phyloP scores from a whole-genome alignment of 2,113 vertebrate species.

The Stegastes partitus region DNA sequence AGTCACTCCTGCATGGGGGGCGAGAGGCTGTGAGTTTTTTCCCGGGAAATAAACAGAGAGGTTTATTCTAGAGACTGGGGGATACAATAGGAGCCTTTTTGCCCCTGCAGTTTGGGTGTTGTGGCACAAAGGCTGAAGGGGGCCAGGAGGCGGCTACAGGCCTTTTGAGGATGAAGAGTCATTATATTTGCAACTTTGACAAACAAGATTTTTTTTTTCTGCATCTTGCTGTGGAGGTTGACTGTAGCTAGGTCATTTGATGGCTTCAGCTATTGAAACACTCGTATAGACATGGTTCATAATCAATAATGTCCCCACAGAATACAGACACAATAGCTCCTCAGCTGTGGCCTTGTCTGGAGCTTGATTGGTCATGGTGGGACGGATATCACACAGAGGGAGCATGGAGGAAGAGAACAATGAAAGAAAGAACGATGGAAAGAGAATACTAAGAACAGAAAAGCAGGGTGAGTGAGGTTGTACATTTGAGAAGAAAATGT shows the following conservation, averaged over 20 bases:
- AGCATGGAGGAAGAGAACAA: neutral
- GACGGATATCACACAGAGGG: constrained; percentile 20
- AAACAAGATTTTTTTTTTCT: constrained; percentile 43
- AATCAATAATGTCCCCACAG: neutral
- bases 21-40: constrained; percentile 66
- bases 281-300: neutral
- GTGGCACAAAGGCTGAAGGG: constrained; percentile 47
- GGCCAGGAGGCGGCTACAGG: constrained; percentile 35
- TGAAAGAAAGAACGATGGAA: constrained; percentile 10
- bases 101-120: constrained; percentile 54
- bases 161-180: constrained; percentile 51
- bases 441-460: constrained; percentile 11
- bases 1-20: constrained; percentile 37
- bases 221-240: constrained; percentile 20
- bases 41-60: constrained; percentile 70
- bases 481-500: constrained; percentile 11
- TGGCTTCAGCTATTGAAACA: neutral
- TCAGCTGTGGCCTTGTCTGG: constrained; percentile 60
- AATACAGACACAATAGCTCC: constrained; percentile 1
- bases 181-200: constrained; percentile 50
- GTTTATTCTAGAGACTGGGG: constrained; percentile 53
- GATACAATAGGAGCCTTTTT: constrained; percentile 71
- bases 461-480: neutral
- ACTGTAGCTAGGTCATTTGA: constrained; percentile 12
- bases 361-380: constrained; percentile 63